These are phyloP conservation scores for Bombus balteatus DNA, from an alignment of 1,140 invertebrate genomes.

Conservation along the genomic window DNA sequence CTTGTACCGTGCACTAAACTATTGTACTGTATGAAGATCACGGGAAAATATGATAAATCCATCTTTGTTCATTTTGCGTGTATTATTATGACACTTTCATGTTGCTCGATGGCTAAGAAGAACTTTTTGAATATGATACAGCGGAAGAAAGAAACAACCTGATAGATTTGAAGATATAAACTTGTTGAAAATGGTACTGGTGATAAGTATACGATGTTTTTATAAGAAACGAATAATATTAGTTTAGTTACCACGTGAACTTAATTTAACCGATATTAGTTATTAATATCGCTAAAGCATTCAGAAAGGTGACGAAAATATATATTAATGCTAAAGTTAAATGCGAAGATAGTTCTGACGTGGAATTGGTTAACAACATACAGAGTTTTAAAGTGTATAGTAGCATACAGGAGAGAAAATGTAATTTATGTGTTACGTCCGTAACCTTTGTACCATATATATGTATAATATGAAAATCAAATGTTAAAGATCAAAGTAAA, in stretches of 20 bases:
- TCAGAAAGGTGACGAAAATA: rapidly evolving
- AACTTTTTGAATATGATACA: background rate
- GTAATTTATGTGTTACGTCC: background rate
- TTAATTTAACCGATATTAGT: background rate
- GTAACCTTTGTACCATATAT: background rate
- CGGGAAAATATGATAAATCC: background rate
- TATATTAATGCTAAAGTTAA: background rate
- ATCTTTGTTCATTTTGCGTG: background rate
- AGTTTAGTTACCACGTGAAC: too few relatives aligned
- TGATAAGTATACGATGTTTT: too few relatives aligned
- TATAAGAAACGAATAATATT: too few relatives aligned
- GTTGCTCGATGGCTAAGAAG: background rate
- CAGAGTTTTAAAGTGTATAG: background rate
- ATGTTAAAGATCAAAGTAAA: background rate
- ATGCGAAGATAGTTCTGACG: background rate
- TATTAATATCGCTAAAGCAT: background rate
- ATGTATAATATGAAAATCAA: background rate
- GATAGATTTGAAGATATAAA: too few relatives aligned
- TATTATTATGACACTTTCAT: background rate
- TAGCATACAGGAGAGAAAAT: background rate
- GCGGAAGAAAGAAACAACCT: too few relatives aligned
- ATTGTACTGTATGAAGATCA: background rate
- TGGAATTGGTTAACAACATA: background rate
- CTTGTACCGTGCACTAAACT: background rate
- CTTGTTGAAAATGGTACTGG: background rate